These are phyloP conservation scores for Physocephala rufipes DNA, from an alignment of 2,888 invertebrate genomes.

Conservation along the genomic window DNA sequence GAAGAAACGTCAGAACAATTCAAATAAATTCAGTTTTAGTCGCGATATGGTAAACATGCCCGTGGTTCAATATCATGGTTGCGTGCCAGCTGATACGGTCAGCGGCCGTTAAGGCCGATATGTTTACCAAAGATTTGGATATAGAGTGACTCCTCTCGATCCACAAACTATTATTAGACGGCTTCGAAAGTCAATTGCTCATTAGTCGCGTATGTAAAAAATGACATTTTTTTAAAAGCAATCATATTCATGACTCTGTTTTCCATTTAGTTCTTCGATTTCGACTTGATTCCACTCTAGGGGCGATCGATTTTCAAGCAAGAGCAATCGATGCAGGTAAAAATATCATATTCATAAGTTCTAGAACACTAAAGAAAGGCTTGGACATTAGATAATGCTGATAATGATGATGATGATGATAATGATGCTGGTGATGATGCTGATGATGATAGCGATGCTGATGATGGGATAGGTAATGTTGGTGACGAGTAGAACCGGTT, in stretches of 20 bases:
- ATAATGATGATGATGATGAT: too few relatives aligned
- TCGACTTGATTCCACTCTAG: too few relatives aligned
- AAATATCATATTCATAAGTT: background rate
- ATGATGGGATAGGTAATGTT: too few relatives aligned
- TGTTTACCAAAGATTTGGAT: background rate
- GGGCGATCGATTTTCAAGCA: too few relatives aligned
- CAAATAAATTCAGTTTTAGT: slow-evolving; percentile 9
- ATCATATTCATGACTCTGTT: background rate
- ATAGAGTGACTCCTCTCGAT: background rate
- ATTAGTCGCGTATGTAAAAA: slow-evolving; percentile 14
- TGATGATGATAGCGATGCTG: too few relatives aligned
- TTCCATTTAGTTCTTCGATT: background rate
- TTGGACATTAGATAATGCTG: slow-evolving; percentile 16
- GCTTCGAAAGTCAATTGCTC: slow-evolving; percentile 21
- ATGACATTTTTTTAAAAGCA: background rate
- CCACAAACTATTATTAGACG: slow-evolving; percentile 3
- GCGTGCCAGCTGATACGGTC: too few relatives aligned
- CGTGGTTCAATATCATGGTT: too few relatives aligned
- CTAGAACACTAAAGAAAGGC: slow-evolving; percentile 7
- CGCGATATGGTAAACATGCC: too few relatives aligned
- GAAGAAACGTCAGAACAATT: slow-evolving; percentile 15
- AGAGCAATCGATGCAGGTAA: background rate
- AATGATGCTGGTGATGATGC: too few relatives aligned
- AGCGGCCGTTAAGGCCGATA: too few relatives aligned
- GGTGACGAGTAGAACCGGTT: background rate